These are phyloP conservation scores for Amphibalanus amphitrite DNA, from an alignment of 1,140 invertebrate genomes.

Conservation along the genomic window DNA sequence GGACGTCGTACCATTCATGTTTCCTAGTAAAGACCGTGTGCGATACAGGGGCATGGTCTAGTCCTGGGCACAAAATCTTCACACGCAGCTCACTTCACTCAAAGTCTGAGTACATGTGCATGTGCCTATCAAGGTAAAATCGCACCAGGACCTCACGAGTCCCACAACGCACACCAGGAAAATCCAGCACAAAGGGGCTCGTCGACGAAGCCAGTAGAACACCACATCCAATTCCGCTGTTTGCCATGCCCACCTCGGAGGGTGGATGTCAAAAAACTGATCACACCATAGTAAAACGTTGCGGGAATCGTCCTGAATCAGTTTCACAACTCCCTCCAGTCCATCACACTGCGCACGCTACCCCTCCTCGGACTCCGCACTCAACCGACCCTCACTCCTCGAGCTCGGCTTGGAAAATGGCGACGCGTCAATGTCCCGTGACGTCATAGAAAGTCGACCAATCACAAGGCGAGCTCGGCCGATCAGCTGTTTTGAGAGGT, in stretches of 20 bases:
- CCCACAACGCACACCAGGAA: slow-evolving; percentile 7
- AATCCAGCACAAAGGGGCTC: neutral
- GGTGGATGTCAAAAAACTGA: slow-evolving; percentile 12
- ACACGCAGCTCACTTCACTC: slow-evolving; percentile 11
- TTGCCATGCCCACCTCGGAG: slow-evolving; percentile 11
- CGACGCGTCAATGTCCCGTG: slow-evolving; percentile 20
- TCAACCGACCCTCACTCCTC: slow-evolving; percentile 13
- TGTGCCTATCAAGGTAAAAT: too few relatives aligned
- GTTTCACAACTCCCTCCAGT: slow-evolving; percentile 9
- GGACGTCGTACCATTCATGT: slow-evolving; percentile 24
- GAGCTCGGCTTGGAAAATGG: slow-evolving; percentile 17
- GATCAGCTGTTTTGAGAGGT: neutral
- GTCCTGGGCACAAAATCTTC: slow-evolving; percentile 9
- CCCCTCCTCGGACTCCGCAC: too few relatives aligned
- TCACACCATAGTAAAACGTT: slow-evolving; percentile 6
- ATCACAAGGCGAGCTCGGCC: slow-evolving; percentile 3
- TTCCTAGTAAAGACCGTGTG: slow-evolving; percentile 28
- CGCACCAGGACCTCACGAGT: too few relatives aligned
- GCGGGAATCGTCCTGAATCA: slow-evolving; percentile 8
- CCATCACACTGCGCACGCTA: too few relatives aligned
- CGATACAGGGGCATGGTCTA: slow-evolving; percentile 28
- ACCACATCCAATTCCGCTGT: neutral
- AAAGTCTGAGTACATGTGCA: too few relatives aligned
- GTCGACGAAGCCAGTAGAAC: slow-evolving; percentile 3
- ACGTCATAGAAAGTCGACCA: slow-evolving; percentile 16